phyloP scores from a whole-genome alignment of 2,797 vertebrate genomes.

The Cyclopterus lumpus region DNA sequence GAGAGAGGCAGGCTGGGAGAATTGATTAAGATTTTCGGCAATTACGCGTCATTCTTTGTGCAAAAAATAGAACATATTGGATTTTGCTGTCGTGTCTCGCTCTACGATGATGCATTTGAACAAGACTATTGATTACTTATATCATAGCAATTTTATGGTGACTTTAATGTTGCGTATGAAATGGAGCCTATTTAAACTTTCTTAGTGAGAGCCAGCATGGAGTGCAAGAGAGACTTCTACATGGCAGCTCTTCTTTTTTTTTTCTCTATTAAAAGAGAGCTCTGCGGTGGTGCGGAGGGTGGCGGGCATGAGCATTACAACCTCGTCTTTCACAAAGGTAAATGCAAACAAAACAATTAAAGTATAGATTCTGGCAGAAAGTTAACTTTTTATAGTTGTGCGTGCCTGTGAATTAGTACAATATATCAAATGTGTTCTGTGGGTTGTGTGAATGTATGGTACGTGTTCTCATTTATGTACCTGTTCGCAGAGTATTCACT shows the following conservation, averaged over 20 bases:
- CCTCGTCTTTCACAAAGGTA: constrained; percentile 13
- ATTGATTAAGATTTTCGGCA: constrained; percentile 83
- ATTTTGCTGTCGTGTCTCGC: constrained; percentile 44
- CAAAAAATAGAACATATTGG: constrained; percentile 62
- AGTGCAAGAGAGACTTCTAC: neutral
- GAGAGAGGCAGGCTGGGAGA: constrained; percentile 49
- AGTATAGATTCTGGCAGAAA: constrained; percentile 26
- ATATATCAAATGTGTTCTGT: neutral
- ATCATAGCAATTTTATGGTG: constrained; percentile 35
- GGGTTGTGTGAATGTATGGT: constrained; percentile 1
- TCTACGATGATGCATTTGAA: constrained; percentile 48
- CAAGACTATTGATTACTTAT: constrained; percentile 55
- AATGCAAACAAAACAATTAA: constrained; percentile 21
- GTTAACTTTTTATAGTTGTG: constrained; percentile 38
- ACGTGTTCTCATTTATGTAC: constrained; percentile 20
- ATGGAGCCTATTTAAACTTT: constrained; percentile 40
- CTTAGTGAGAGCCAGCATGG: constrained; percentile 8
- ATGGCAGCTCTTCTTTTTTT: too few relatives aligned
- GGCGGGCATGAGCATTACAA: too few relatives aligned
- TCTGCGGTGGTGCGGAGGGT: too few relatives aligned
- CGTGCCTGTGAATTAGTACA: neutral
- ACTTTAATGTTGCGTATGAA: constrained; percentile 42
- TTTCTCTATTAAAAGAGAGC: too few relatives aligned
- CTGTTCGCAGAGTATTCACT: neutral
- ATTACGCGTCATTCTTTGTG: constrained; percentile 78